These are phyloP conservation scores for Astatoreochromis straeleni DNA, from an alignment of 2,113 vertebrate genomes.

Conservation along the genomic window DNA sequence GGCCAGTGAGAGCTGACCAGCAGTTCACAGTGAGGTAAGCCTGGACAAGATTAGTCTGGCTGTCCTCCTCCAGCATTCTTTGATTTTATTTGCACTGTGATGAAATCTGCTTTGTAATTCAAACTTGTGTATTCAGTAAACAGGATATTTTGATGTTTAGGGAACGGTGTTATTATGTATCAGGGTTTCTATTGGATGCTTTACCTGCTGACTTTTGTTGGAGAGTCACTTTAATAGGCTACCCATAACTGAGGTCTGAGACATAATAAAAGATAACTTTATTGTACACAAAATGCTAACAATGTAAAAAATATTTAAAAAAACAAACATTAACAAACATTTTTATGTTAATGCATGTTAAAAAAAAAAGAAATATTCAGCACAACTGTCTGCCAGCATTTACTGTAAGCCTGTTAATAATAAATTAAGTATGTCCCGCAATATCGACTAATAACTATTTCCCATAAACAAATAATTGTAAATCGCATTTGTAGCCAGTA, in stretches of 20 bases:
- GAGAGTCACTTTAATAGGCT: neutral
- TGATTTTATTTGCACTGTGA: neutral
- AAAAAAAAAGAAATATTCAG: neutral
- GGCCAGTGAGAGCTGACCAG: neutral
- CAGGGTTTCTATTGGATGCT: neutral
- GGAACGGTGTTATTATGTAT: neutral
- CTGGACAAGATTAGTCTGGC: neutral
- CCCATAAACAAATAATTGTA: neutral
- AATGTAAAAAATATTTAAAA: neutral
- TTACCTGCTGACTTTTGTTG: neutral
- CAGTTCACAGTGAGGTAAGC: neutral
- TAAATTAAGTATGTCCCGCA: neutral
- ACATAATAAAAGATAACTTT: neutral
- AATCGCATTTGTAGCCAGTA: neutral
- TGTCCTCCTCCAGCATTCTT: neutral
- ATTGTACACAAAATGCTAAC: neutral
- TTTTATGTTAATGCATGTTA: neutral
- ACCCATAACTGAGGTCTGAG: neutral
- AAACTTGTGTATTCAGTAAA: neutral
- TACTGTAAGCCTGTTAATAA: neutral
- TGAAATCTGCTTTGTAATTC: neutral
- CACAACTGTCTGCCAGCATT: neutral
- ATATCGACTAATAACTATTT: neutral
- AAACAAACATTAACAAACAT: neutral
- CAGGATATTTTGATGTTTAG: neutral